These are phyloP conservation scores for Xylocampa areola DNA, from an alignment of 2,888 invertebrate genomes.

Conservation along the genomic window DNA sequence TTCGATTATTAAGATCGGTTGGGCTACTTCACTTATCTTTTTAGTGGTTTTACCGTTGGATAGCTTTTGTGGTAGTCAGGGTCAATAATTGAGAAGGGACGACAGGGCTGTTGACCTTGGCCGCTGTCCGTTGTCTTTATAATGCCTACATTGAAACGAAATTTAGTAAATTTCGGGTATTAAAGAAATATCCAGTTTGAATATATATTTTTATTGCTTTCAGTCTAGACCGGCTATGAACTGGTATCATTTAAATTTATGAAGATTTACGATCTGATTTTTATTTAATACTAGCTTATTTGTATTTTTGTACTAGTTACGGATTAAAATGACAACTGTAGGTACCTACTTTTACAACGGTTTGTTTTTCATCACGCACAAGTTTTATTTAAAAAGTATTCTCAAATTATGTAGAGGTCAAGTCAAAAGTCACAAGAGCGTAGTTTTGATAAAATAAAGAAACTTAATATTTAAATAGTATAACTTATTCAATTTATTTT, in stretches of 20 bases:
- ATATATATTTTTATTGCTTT: constrained; percentile 9
- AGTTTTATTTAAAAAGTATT: neutral
- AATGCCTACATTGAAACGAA: constrained; percentile 35
- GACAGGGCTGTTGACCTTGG: constrained; percentile 48
- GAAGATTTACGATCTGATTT: neutral
- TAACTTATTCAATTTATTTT: no score
- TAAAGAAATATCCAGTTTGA: constrained; percentile 4
- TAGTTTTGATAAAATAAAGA: no score
- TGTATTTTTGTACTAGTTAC: neutral
- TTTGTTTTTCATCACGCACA: neutral
- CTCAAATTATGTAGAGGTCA: neutral
- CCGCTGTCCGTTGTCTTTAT: constrained; percentile 31
- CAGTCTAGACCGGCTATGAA: neutral
- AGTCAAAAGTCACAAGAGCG: neutral
- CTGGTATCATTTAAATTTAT: constrained; percentile 3
- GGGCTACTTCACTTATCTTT: constrained; percentile 30
- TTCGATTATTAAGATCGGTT: no score
- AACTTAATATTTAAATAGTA: no score
- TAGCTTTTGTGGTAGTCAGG: constrained; percentile 44
- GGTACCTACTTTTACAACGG: no score
- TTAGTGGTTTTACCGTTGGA: constrained; percentile 35
- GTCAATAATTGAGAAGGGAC: constrained; percentile 50
- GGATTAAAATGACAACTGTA: neutral
- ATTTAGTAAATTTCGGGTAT: constrained; percentile 14
- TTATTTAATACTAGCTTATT: neutral